phyloP scores from a whole-genome alignment of 2,113 vertebrate genomes.

The Solea senegalensis region DNA sequence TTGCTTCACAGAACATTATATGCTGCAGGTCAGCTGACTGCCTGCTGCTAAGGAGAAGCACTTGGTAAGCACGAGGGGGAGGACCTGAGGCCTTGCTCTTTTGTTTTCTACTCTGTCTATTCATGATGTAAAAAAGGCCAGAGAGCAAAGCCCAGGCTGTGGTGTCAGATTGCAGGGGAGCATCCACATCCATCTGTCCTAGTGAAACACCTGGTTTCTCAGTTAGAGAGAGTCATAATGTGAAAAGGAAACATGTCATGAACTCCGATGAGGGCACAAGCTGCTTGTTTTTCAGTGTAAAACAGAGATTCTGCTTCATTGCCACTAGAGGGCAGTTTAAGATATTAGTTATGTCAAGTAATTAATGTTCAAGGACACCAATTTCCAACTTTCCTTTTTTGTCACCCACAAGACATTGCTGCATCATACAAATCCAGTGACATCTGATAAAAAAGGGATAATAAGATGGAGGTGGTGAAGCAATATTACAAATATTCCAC shows the following conservation, averaged over 20 bases:
- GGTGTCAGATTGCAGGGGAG: constrained; percentile 17
- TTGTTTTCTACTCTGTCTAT: constrained; percentile 35
- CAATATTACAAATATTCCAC: too few species aligned
- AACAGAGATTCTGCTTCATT: not conserved
- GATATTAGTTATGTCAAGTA: too few species aligned
- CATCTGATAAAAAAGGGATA: too few species aligned
- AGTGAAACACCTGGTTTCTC: constrained; percentile 1
- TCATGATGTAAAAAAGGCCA: constrained; percentile 19
- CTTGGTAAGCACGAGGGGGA: constrained; percentile 40
- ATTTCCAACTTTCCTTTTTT: too few species aligned
- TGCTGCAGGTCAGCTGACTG: constrained; percentile 74
- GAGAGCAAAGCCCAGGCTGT: constrained; percentile 3
- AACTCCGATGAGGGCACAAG: constrained; percentile 30
- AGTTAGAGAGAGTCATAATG: not conserved
- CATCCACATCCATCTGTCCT: not conserved
- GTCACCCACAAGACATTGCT: too few species aligned
- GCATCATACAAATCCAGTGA: too few species aligned
- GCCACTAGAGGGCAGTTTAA: constrained; percentile 45
- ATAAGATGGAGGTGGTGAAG: too few species aligned
- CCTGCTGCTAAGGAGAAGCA: constrained; percentile 54
- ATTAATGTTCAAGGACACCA: too few species aligned
- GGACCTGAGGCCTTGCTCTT: constrained; percentile 19
- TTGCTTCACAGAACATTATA: constrained; percentile 51
- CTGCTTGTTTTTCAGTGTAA: not conserved
- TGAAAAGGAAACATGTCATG: constrained; percentile 4